Percentiles rank a stretch among this genome's conserved stretches.
Evolutionary conservation across 2,888 invertebrate species (phyloP).

Genomic region (Andrena marginata): DNA sequence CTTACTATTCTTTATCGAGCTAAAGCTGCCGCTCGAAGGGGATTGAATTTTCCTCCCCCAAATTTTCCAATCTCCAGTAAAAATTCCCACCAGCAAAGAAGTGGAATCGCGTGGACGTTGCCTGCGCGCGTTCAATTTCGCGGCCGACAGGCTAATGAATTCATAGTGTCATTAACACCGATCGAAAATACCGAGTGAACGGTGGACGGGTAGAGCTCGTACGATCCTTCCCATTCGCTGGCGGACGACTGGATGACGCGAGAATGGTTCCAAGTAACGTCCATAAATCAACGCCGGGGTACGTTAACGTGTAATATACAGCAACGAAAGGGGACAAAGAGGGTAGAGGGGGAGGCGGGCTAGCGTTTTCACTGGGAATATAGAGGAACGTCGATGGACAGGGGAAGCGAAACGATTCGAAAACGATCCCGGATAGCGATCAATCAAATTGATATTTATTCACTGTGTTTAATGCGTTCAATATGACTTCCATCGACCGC

Average conservation of each 20-base stretch:
- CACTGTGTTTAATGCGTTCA: constrained; percentile 60
- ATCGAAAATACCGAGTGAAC: constrained; percentile 14
- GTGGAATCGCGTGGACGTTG: background rate
- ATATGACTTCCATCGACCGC: constrained; percentile 56
- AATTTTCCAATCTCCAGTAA: background rate
- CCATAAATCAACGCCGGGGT: constrained; percentile 67
- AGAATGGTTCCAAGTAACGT: constrained; percentile 34
- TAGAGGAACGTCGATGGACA: background rate
- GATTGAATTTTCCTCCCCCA: background rate
- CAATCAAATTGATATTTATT: constrained; percentile 75
- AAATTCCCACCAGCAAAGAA: background rate
- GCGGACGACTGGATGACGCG: constrained; percentile 40
- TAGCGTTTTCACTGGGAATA: background rate
- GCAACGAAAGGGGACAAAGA: background rate
- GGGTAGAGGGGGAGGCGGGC: background rate
- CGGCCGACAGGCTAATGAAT: constrained; percentile 8
- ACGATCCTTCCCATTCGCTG: background rate
- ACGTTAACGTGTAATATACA: constrained; percentile 39
- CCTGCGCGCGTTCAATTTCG: background rate
- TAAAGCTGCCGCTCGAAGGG: too few relatives aligned
- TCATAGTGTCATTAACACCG: constrained; percentile 8
- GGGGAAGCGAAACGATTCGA: constrained; percentile 42
- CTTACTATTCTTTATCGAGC: too few relatives aligned
- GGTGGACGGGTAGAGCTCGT: background rate
- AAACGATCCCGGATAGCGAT: constrained; percentile 63